Conservation (phyloP, 2,113 vertebrate species). For the Trogon melanurus region DNA sequence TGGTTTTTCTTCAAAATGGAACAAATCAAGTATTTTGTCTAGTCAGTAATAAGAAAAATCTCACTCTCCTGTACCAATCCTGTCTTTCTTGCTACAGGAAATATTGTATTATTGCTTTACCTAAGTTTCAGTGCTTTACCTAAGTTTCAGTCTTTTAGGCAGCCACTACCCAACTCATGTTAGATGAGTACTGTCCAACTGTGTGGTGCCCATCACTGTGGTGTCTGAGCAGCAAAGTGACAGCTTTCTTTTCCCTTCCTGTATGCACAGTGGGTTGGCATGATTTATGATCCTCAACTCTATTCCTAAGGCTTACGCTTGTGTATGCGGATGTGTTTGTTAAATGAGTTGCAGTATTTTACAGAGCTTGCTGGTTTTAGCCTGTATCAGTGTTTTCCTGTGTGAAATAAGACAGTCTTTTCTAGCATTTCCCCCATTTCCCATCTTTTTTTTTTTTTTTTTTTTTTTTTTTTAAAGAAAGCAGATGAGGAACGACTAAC, state of each 20-base stretch:
- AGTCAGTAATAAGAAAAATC: background rate
- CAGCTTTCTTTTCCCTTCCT: background rate
- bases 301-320: background rate
- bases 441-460: too few species aligned
- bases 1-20: background rate
- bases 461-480: background rate
- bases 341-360: background rate
- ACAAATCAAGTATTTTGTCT: background rate
- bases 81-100: background rate
- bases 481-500: accelerated
- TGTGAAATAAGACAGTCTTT: background rate
- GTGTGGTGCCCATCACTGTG: background rate
- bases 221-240: background rate
- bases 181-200: background rate
- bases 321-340: background rate
- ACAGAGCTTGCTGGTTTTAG: background rate
- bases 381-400: background rate
- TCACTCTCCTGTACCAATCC: background rate
- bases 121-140: background rate
- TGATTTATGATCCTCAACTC: background rate
- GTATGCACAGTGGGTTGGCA: background rate
- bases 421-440: background rate
- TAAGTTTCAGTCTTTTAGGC: background rate
- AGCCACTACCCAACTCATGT: background rate
- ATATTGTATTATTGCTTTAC: background rate